Conservation (phyloP, 2,888 invertebrate species). For the Nymphalis c-album region DNA sequence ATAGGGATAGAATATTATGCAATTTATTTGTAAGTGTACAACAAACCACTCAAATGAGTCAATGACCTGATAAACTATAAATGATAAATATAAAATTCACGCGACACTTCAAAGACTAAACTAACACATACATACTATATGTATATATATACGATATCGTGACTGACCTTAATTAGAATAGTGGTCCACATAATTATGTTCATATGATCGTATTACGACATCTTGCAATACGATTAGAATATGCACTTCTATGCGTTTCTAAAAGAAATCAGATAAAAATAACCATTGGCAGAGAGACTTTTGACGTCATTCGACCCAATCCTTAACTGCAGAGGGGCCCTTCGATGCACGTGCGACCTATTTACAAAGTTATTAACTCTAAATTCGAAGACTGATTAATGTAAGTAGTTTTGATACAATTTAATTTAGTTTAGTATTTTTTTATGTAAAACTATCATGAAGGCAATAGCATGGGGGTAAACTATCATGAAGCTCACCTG, state of each 20-base stretch:
- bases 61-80: no score
- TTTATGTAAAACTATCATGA: no score
- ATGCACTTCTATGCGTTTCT: conserved; percentile 13
- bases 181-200: conserved; percentile 1
- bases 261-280: conserved; percentile 28
- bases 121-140: background rate
- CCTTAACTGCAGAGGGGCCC: conserved; percentile 57
- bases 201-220: no score
- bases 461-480: no score
- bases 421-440: background rate
- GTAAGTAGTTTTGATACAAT: conserved; percentile 33
- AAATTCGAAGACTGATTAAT: conserved; percentile 46
- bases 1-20: no score
- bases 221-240: conserved; percentile 11
- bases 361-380: conserved; percentile 37
- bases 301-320: conserved; percentile 71
- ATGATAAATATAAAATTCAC: background rate
- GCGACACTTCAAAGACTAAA: background rate
- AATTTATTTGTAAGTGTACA: no score
- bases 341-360: conserved; percentile 53
- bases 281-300: conserved; percentile 44
- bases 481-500: no score
- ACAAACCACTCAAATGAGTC: no score
- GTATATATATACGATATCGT: conserved; percentile 5
- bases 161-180: conserved; percentile 7